Conservation (phyloP, 2,797 vertebrate genomes). For the Onychomys torridus region DNA sequence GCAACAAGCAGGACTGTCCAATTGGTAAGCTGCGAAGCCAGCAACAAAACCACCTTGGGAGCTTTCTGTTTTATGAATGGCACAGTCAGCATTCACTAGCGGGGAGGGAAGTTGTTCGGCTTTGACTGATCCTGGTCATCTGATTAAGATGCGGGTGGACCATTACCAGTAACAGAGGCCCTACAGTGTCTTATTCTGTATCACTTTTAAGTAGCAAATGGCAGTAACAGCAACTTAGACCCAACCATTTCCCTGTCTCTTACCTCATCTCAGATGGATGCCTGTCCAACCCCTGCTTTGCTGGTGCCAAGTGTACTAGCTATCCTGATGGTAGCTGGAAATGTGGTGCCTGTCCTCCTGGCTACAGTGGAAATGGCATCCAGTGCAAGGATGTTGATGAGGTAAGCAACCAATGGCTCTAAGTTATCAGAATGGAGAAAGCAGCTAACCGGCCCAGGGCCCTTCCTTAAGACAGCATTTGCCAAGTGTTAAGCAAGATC, state of each 20-base stretch:
- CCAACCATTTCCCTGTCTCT: neutral
- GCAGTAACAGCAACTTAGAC: neutral
- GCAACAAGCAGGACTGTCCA: constrained; percentile 96
- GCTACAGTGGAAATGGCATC: constrained; percentile 94
- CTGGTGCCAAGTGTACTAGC: constrained; percentile 93
- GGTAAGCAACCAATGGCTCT: constrained; percentile 85
- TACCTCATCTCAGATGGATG: constrained; percentile 92
- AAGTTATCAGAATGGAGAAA: neutral
- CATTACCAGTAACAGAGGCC: neutral
- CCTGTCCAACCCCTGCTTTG: constrained; percentile 97
- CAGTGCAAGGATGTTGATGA: constrained; percentile 96
- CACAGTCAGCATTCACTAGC: neutral
- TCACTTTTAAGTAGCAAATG: neutral
- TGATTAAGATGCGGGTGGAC: neutral
- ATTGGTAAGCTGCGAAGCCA: constrained; percentile 89
- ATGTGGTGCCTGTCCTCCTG: constrained; percentile 95
- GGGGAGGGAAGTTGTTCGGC: too few relatives aligned
- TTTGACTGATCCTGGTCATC: neutral
- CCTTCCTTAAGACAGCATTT: neutral
- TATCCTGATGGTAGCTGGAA: constrained; percentile 96
- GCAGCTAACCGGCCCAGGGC: neutral
- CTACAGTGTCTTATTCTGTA: neutral
- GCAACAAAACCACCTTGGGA: neutral
- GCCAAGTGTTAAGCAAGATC: neutral
- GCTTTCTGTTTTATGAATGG: neutral